These are phyloP conservation scores for Drosophila kambysellisi DNA, from an alignment of 2,888 invertebrate species.

Conservation along the genomic window DNA sequence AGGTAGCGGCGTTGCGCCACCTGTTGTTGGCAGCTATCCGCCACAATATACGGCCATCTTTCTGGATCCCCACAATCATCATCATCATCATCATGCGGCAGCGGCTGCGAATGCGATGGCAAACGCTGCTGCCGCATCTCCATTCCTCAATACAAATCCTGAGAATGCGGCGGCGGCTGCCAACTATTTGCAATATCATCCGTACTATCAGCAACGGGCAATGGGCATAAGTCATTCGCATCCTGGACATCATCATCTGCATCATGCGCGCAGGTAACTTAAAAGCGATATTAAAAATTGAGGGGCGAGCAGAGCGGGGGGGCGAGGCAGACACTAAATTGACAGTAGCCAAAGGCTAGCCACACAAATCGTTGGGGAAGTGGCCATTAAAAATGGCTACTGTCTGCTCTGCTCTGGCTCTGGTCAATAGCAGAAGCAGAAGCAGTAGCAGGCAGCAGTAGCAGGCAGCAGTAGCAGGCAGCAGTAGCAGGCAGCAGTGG, in stretches of 20 bases:
- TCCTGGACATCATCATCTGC: constrained; percentile 43
- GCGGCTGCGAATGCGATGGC: constrained; percentile 68
- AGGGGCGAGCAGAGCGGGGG: neutral
- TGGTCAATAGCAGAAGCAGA: constrained; percentile 14
- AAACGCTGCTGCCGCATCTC: constrained; percentile 71
- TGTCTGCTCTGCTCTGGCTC: constrained; percentile 28
- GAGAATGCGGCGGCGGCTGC: constrained; percentile 39
- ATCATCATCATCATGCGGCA: constrained; percentile 51
- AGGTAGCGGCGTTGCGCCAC: constrained; percentile 51
- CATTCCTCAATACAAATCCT: constrained; percentile 61
- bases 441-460: neutral
- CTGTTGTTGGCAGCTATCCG: constrained; percentile 75
- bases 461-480: neutral
- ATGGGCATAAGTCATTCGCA: constrained; percentile 59
- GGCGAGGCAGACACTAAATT: constrained; percentile 39
- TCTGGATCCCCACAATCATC: constrained; percentile 70
- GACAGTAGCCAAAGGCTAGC: constrained; percentile 30
- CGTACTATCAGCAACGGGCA: constrained; percentile 74
- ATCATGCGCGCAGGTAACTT: constrained; percentile 62
- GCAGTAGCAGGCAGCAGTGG: neutral
- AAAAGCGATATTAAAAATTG: constrained; percentile 40
- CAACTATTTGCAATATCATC: constrained; percentile 73
- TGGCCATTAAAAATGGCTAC: constrained; percentile 57
- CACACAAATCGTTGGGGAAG: constrained; percentile 46
- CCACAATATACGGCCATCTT: constrained; percentile 84